Percentiles rank a stretch among this genome's conserved stretches.
These are phyloP conservation scores for Odontocerum albicorne DNA, from an alignment of 2,888 invertebrate species.

Conservation along the genomic window DNA sequence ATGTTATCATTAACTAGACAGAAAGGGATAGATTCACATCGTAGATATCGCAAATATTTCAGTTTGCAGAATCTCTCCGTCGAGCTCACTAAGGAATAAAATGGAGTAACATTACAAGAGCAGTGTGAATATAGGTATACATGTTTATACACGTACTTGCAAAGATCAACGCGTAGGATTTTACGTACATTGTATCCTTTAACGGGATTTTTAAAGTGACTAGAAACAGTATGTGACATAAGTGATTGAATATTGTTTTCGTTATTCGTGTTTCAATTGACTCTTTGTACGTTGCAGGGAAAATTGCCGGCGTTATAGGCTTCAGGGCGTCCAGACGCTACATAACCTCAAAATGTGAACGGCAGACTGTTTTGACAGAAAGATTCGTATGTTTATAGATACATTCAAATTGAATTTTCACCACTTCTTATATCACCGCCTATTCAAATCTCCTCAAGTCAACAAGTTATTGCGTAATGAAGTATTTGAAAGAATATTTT, in stretches of 20 bases:
- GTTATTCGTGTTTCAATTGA: not conserved
- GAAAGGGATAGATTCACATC: not conserved
- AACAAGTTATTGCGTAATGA: too few species aligned
- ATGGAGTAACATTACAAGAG: slow-evolving; percentile 5
- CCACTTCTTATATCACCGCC: too few species aligned
- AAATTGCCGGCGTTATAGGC: not conserved
- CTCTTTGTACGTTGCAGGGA: not conserved
- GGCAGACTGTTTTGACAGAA: slow-evolving; percentile 16
- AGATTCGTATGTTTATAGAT: not conserved
- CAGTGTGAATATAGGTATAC: slow-evolving; percentile 21
- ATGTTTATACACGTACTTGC: slow-evolving; percentile 22
- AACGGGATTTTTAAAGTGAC: not conserved
- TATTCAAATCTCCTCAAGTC: too few species aligned
- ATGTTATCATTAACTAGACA: not conserved
- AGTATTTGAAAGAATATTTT: too few species aligned
- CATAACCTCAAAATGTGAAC: slow-evolving; percentile 17
- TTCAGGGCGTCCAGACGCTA: slow-evolving; percentile 1
- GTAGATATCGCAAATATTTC: not conserved
- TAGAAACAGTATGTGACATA: not conserved
- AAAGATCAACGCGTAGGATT: slow-evolving; percentile 17
- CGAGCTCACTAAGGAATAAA: slow-evolving; percentile 4
- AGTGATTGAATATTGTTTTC: not conserved
- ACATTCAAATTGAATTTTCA: too few species aligned
- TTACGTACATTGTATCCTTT: not conserved
- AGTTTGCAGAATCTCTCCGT: slow-evolving; percentile 1